Evolutionary conservation across 30 jellyfish, hydroid and myxozoan genomes (phyloP).

Genomic region (Aurelia aurita complex sp. Pacific): DNA sequence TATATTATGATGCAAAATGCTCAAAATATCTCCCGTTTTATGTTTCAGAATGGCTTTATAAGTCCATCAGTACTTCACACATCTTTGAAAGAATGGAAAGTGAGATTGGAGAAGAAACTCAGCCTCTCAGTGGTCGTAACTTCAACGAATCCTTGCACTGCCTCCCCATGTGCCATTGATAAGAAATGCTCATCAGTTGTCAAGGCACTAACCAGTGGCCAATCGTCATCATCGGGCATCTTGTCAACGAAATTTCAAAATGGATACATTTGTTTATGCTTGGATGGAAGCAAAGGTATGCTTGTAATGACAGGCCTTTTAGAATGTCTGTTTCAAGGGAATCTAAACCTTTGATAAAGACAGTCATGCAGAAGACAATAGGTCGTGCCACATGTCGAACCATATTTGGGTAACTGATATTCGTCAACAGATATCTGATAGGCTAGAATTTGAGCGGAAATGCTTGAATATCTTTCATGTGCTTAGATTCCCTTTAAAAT

Average conservation of each 20-base stretch:
- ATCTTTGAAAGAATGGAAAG: conserved; percentile 33
- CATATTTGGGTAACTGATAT: too few species aligned
- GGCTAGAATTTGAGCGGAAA: too few species aligned
- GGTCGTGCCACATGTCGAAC: too few species aligned
- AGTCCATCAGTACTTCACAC: conserved; percentile 50
- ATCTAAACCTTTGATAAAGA: too few species aligned
- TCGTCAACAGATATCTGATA: too few species aligned
- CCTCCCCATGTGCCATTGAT: conserved; percentile 75
- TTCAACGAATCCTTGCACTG: conserved; percentile 61
- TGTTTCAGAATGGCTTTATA: conserved; percentile 43
- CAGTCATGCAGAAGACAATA: too few species aligned
- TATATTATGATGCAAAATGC: too few species aligned
- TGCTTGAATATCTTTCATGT: too few species aligned
- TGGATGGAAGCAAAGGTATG: conserved; percentile 77
- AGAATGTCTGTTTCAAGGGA: too few species aligned
- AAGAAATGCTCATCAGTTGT: conserved; percentile 68
- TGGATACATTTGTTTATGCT: conserved; percentile 64
- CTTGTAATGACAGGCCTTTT: too few species aligned
- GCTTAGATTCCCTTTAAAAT: too few species aligned
- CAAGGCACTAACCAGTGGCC: conserved; percentile 28
- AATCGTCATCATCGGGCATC: conserved; percentile 3
- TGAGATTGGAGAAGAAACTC: conserved; percentile 35
- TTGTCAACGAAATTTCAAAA: conserved; percentile 27
- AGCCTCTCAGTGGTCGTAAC: conserved; percentile 48
- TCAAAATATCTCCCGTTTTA: not conserved